A percentile compares a stretch with the other conserved stretches of the same genome.
Evolutionary conservation across 2,888 invertebrate genomes (phyloP).

Genomic region (Cheilosia soror): DNA sequence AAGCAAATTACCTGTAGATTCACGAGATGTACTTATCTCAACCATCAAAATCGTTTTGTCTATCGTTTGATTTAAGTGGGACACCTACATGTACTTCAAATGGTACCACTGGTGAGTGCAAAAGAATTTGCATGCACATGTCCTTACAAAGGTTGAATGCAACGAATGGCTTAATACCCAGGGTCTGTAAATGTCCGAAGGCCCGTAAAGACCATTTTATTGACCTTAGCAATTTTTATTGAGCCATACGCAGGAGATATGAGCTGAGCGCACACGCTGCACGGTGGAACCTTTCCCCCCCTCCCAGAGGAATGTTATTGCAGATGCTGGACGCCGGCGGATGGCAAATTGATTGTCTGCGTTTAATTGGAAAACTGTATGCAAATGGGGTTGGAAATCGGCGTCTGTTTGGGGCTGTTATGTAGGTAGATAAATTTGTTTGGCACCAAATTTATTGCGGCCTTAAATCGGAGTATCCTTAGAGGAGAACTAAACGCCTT

Average conservation of each 20-base stretch:
- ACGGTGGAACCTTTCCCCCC: neutral
- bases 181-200: conserved; percentile 9
- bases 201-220: conserved; percentile 66
- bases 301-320: neutral
- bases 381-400: conserved; percentile 33
- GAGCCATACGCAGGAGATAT: conserved; percentile 11
- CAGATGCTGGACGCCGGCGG: conserved; percentile 51
- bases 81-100: neutral
- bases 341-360: conserved; percentile 63
- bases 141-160: conserved; percentile 37
- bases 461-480: conserved; percentile 10
- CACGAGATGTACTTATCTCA: neutral
- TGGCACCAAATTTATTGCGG: conserved; percentile 56
- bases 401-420: neutral
- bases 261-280: neutral
- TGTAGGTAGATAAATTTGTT: conserved; percentile 60
- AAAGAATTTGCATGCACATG: conserved; percentile 23
- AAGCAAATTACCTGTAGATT: conserved; percentile 45
- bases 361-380: conserved; percentile 69
- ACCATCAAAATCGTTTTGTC: conserved; percentile 7
- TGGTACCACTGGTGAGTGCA: neutral
- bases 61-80: conserved; percentile 2
- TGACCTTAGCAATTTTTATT: conserved; percentile 67
- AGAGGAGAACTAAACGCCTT: neutral
- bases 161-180: conserved; percentile 52